Base-by-base conservation (phyloP, 2,888 invertebrate species). In the Enchytraeus crypticus region DNA sequence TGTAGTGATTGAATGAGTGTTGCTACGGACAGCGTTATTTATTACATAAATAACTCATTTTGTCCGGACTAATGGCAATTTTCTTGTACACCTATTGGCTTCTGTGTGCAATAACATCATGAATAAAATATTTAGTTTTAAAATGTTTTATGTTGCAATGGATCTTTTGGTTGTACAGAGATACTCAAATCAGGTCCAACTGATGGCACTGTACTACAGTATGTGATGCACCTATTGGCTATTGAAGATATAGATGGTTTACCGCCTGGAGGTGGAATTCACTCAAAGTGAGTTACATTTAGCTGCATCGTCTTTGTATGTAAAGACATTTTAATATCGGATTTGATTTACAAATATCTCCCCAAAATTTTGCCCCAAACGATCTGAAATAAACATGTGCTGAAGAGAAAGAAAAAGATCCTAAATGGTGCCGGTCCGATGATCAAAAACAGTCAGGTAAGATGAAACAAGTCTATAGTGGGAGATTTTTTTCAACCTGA, bases 231-330 rank as follows among this genome's bases (percentile, higher is more conserved):
- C 64, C 69, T 79, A 60, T 69, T 79, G 60, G 82, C 85, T 77
- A 84, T 86, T 74, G 86, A 86, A 82, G 86, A 88, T 76, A 86
- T 92, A 77, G 87, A 88, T 68, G 89, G 89, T 73, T 84, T 93
- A 79, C 93, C 93, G 73, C 92, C 92, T 53, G 93, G 93, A 65
- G 93, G 92, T 70, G 93, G 93, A 65, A 84, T 93, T 73, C 86
- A 87, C 77, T 88, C 92, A 81, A 93, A 93, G 93, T 95, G 80
- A 86, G 88, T 70, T 18, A 51, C 47, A 45, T 21, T 45, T 3
- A 5, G n/a, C n/a, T 21, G 5, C 2, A 45, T 23, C 23, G n/a
- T 45, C 3, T 5, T 4, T 23, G 2, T 21, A 3, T 21, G 23
- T 45, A 45, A 45, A 45, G 23, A 3, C 45, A 45, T 45, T 45